These are phyloP conservation scores for Nymphalis urticae DNA, from an alignment of 2,888 invertebrate species.

Conservation along the genomic window DNA sequence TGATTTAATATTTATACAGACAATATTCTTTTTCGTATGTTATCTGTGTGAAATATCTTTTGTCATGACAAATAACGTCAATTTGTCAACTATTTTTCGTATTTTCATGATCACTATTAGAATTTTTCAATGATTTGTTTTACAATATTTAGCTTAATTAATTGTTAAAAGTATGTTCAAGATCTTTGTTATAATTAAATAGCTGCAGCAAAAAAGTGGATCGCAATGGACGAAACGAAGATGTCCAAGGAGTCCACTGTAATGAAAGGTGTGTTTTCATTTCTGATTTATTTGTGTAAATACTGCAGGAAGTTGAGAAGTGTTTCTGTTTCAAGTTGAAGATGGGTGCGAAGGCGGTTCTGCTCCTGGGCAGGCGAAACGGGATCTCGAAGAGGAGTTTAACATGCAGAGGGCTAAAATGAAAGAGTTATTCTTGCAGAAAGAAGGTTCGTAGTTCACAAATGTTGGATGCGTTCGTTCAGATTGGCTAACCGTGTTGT, in stretches of 20 bases:
- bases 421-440: constrained; percentile 95
- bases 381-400: constrained; percentile 91
- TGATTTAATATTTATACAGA: neutral
- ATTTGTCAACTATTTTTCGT: constrained; percentile 34
- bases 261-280: constrained; percentile 67
- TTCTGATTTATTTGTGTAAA: constrained; percentile 38
- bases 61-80: constrained; percentile 15
- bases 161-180: constrained; percentile 34
- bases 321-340: constrained; percentile 76
- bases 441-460: constrained; percentile 87
- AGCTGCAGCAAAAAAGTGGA: constrained; percentile 26
- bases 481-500: constrained; percentile 18
- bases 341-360: constrained; percentile 53
- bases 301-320: constrained; percentile 60
- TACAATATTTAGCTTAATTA: constrained; percentile 18
- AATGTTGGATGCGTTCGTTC: constrained; percentile 10
- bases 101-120: constrained; percentile 34
- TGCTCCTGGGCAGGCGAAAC: constrained; percentile 56
- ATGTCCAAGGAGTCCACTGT: constrained; percentile 64
- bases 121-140: constrained; percentile 31
- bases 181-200: constrained; percentile 22
- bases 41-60: neutral
- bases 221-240: constrained; percentile 46
- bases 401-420: constrained; percentile 94
- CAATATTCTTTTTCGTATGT: neutral